Percentiles rank a stretch among this genome's conserved stretches.
phyloP scores from a whole-genome alignment of 2,888 invertebrate genomes.

The Folsomia candida region DNA sequence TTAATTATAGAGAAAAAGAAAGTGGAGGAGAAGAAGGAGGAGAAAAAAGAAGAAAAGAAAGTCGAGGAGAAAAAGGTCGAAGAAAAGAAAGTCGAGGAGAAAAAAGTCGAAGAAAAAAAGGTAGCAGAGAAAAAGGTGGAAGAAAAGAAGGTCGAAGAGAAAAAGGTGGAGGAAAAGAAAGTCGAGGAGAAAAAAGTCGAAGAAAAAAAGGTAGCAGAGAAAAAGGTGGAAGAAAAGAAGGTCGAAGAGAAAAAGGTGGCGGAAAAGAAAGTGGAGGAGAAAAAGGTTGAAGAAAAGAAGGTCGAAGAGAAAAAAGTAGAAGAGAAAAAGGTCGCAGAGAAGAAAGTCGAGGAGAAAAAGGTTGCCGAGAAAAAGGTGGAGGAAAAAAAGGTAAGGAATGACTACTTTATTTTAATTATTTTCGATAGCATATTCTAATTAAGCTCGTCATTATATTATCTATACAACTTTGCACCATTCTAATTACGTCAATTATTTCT shows the following conservation, averaged over 20 bases:
- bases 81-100: slow-evolving; percentile 54
- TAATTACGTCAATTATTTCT: too few species aligned
- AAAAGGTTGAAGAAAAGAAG: slow-evolving; percentile 57
- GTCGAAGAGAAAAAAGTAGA: slow-evolving; percentile 51
- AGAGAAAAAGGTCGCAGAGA: slow-evolving; percentile 58
- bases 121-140: slow-evolving; percentile 25
- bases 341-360: slow-evolving; percentile 51
- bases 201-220: slow-evolving; percentile 52
- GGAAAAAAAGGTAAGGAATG: slow-evolving; percentile 5
- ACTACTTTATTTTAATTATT: too few species aligned
- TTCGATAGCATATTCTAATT: too few species aligned
- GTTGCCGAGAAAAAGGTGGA: slow-evolving; percentile 16
- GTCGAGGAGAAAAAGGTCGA: slow-evolving; percentile 55
- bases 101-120: slow-evolving; percentile 46
- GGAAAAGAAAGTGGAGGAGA: slow-evolving; percentile 56
- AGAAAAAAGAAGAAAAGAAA: slow-evolving; percentile 35
- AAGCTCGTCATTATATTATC: too few species aligned
- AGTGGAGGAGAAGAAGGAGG: slow-evolving; percentile 39
- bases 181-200: slow-evolving; percentile 52
- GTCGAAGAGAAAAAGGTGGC: slow-evolving; percentile 36
- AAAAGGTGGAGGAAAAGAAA: slow-evolving; percentile 56
- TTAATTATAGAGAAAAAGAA: slow-evolving; percentile 27
- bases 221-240: neutral
- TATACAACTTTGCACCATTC: too few species aligned
- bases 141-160: slow-evolving; percentile 55